phyloP scores from a whole-genome alignment of 2,888 invertebrate species.

The Eucera pruinosa region DNA sequence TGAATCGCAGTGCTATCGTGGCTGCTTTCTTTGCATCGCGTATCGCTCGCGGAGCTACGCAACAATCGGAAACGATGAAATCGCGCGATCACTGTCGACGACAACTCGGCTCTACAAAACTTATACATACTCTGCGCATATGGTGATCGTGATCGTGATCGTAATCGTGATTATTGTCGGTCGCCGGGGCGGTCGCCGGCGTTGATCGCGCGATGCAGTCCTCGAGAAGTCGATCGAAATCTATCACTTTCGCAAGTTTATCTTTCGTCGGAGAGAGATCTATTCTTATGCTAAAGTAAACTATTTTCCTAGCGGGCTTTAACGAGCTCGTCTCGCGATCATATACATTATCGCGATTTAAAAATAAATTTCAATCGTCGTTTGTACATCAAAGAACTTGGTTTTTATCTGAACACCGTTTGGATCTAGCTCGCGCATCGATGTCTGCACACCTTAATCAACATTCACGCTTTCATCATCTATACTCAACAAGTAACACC shows the following conservation, averaged over 20 bases:
- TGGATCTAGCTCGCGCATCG: constrained; percentile 49
- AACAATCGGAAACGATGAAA: constrained; percentile 13
- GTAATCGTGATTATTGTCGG: constrained; percentile 28
- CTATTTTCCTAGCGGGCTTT: constrained; percentile 37
- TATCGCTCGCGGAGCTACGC: no score
- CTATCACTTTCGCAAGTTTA: constrained; percentile 14
- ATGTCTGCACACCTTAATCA: constrained; percentile 38
- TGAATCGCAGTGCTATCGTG: not conserved
- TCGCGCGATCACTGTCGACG: constrained; percentile 14
- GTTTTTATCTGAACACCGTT: constrained; percentile 61
- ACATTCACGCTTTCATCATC: constrained; percentile 46
- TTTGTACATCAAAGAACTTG: constrained; percentile 75
- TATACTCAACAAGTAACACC: constrained; percentile 50
- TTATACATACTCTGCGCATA: not conserved
- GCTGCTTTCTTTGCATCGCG: no score
- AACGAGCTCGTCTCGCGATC: constrained; percentile 29
- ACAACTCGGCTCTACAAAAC: not conserved
- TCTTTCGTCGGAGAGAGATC: constrained; percentile 54
- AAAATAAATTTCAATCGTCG: constrained; percentile 77
- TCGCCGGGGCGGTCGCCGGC: no score
- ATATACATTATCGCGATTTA: constrained; percentile 61
- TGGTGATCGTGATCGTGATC: constrained; percentile 31
- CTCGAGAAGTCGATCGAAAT: constrained; percentile 6
- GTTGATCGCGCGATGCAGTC: constrained; percentile 19
- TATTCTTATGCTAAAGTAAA: constrained; percentile 50